Percentiles rank a stretch among this genome's conserved stretches.
Evolutionary conservation across 2,888 invertebrate species (phyloP).

Genomic region (Minunthozetes semirufus): DNA sequence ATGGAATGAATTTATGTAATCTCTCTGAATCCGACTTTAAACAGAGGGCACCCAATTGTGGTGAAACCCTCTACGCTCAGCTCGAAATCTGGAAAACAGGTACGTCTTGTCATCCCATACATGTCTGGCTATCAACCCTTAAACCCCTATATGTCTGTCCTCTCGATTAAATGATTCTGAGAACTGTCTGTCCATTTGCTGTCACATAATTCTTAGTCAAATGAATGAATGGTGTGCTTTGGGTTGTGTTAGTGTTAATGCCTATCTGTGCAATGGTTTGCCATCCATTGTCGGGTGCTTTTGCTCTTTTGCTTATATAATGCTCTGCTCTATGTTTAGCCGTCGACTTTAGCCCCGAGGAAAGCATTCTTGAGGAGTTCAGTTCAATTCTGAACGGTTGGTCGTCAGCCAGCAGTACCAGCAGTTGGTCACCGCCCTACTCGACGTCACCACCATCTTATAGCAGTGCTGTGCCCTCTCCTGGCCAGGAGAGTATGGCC

Average conservation of each 20-base stretch:
- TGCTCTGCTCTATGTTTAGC: constrained; percentile 18
- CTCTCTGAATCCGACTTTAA: constrained; percentile 79
- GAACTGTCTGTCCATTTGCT: not conserved
- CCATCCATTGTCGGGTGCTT: constrained; percentile 10
- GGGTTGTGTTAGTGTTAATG: not conserved
- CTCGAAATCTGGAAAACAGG: constrained; percentile 83
- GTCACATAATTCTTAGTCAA: not conserved
- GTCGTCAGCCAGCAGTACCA: constrained; percentile 20
- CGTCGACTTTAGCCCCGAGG: constrained; percentile 41
- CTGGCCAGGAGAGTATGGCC: constrained; percentile 16
- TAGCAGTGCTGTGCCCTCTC: not conserved
- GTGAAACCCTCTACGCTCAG: constrained; percentile 75
- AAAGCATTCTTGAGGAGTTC: constrained; percentile 44
- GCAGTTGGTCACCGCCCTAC: not conserved
- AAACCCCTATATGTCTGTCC: not conserved
- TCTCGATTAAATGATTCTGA: not conserved
- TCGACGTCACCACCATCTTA: constrained; percentile 4
- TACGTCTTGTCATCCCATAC: constrained; percentile 13
- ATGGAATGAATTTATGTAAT: constrained; percentile 66
- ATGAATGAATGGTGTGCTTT: not conserved
- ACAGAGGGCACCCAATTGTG: constrained; percentile 71
- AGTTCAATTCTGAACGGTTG: constrained; percentile 40
- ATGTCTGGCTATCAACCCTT: not conserved
- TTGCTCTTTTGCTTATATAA: constrained; percentile 3
- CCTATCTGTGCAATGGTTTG: no score